These are phyloP conservation scores for Agapornis canus DNA, from an alignment of 2,797 vertebrate genomes.

Conservation along the genomic window DNA sequence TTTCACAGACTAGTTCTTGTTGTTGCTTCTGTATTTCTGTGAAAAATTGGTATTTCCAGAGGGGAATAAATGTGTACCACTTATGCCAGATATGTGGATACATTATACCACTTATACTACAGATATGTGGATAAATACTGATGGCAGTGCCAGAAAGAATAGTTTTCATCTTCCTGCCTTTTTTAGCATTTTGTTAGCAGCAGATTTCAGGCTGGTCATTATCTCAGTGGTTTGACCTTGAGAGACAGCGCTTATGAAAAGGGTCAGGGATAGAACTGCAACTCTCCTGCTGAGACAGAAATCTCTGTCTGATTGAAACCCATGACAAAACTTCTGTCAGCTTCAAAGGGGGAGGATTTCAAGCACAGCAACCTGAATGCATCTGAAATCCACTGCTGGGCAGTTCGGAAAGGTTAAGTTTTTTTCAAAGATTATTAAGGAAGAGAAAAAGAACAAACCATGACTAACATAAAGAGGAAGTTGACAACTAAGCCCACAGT, in stretches of 20 bases:
- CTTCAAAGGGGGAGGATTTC: constrained; percentile 31
- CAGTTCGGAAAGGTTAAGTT: constrained; percentile 2
- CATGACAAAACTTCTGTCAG: not conserved
- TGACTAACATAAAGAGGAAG: not conserved
- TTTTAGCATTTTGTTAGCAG: not conserved
- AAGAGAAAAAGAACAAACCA: not conserved
- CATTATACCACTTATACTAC: no score
- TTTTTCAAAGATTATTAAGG: not conserved
- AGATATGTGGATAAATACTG: not conserved
- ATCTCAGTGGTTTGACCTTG: not conserved
- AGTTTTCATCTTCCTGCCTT: not conserved
- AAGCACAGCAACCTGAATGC: not conserved
- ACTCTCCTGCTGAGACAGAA: not conserved
- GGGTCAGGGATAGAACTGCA: not conserved
- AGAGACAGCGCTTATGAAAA: not conserved
- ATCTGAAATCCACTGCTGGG: not conserved
- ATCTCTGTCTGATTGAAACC: constrained; percentile 9
- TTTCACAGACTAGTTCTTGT: not conserved
- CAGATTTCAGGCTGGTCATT: constrained; percentile 9
- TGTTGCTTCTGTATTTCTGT: not conserved
- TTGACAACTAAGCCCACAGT: not conserved
- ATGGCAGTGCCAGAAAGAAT: not conserved
- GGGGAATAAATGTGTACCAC: not conserved
- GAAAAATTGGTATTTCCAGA: not conserved
- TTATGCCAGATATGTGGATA: no score